Conservation (phyloP, 2,888 invertebrate species). For the Idaea straminata region DNA sequence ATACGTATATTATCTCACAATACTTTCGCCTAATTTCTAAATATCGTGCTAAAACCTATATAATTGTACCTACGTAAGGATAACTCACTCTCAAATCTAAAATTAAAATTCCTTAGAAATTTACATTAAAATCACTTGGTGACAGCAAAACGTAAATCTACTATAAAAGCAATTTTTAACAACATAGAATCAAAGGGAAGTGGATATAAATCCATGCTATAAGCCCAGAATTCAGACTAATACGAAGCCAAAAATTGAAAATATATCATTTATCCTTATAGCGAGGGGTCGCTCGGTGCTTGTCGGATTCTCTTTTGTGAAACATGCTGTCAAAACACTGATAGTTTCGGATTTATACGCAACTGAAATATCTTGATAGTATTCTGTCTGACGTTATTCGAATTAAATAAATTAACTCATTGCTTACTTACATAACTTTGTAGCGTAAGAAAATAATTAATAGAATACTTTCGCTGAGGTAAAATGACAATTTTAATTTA, state of each 20-base stretch:
- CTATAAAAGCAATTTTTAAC: conserved; percentile 3
- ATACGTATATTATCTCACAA: too few relatives aligned
- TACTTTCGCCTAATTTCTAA: too few relatives aligned
- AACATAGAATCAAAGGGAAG: conserved; percentile 16
- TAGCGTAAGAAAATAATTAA: background rate
- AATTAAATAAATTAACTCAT: conserved; percentile 28
- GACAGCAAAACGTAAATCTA: conserved; percentile 3
- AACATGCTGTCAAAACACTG: conserved; percentile 67
- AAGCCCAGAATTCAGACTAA: conserved; percentile 57
- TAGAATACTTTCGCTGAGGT: too few relatives aligned
- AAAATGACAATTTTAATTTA: too few relatives aligned
- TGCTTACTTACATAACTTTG: background rate
- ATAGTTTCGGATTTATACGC: conserved; percentile 51
- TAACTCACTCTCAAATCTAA: background rate
- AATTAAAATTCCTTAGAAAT: conserved; percentile 8
- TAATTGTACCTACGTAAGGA: too few relatives aligned
- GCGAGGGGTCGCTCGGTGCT: conserved; percentile 53
- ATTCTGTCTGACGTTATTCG: conserved; percentile 45
- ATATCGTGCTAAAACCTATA: too few relatives aligned
- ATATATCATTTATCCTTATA: conserved; percentile 64
- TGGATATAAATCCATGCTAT: conserved; percentile 59
- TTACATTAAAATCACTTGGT: conserved; percentile 9
- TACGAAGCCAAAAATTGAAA: conserved; percentile 72
- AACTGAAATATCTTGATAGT: conserved; percentile 44
- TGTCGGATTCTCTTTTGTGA: conserved; percentile 54